Base-by-base conservation (phyloP, 2,888 invertebrate genomes). In the Amblyteles armatorius region DNA sequence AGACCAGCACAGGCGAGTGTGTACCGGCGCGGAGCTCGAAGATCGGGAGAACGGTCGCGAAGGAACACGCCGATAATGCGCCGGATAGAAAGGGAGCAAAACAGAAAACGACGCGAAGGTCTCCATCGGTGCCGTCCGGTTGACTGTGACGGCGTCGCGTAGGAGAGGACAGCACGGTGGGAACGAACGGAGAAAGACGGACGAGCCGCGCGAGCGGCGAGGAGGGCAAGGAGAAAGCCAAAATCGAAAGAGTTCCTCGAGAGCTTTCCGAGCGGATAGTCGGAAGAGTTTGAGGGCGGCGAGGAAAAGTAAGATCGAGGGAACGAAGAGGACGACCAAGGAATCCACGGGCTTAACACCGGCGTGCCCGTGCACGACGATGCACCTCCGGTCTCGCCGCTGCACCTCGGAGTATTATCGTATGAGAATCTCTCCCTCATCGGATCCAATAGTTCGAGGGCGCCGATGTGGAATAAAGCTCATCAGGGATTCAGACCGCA, bases 381-480 rank as follows among this genome's bases (percentile, higher is more conserved):
- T 83, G 73, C 73, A 86, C 57, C 79, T 33, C 11, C 36, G 67
- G 19, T 5, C 33, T 36, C 33, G 85, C 88, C 88, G 89, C 89
- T 88, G 87, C 91, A 87, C 90, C 90, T 91, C 84, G 78, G 84
- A 87, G 91, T 93, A 92, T 93, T 92, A 92, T 92, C 91, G 92
- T 91, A 93, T 91, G 92, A 92, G 92, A 92, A 92, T 91, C 91
- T 91, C 79, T 83, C 60, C 77, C 86, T 83, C 87, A 92, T 93
- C 92, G 91, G 87, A 92, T 93, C 92, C 92, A 91, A 93, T 93
- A 93, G 92, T 91, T 93, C 89, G 90, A 90, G 91, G 91, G 91
- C 91, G 91, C 90, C 91, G 92, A 93, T 92, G 92, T 93, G 93
- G 92, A 93, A 93, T 93, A 92, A 93, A 93, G 91, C 93, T 93